A percentile compares a stretch with the other conserved stretches of the same genome.
These are phyloP conservation scores for Melanotaenia duboulayi DNA, from an alignment of 2,113 vertebrate genomes.

Conservation along the genomic window DNA sequence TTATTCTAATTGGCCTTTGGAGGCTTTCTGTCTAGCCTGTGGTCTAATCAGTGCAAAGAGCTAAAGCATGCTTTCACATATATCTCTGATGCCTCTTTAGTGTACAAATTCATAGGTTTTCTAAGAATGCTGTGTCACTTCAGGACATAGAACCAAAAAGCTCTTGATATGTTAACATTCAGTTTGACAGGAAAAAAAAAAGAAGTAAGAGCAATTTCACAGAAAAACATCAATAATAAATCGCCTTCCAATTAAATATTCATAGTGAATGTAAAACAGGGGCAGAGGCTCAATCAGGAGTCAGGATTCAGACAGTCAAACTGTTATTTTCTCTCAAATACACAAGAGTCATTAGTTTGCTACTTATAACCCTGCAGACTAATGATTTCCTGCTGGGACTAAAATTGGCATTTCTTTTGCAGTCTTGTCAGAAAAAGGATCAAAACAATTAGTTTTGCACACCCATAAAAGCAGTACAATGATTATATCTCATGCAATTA, in stretches of 20 bases:
- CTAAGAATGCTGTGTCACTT: slow-evolving; percentile 18
- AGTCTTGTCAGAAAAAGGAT: not conserved
- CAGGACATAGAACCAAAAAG: slow-evolving; percentile 10
- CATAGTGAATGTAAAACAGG: slow-evolving; percentile 39
- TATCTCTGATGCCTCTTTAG: slow-evolving; percentile 9
- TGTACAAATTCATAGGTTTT: slow-evolving; percentile 34
- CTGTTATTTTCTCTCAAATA: slow-evolving; percentile 13
- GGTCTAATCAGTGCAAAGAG: slow-evolving; percentile 51
- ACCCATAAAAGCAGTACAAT: not conserved
- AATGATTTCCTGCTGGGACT: not conserved
- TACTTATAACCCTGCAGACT: not conserved
- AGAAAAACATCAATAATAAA: slow-evolving; percentile 60
- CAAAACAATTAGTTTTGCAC: not conserved
- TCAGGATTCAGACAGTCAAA: slow-evolving; percentile 6
- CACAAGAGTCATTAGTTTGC: slow-evolving; percentile 21
- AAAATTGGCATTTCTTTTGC: not conserved
- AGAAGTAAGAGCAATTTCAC: slow-evolving; percentile 44
- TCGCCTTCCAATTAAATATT: slow-evolving; percentile 52
- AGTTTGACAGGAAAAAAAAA: slow-evolving; percentile 47
- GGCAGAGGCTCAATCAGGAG: slow-evolving; percentile 16
- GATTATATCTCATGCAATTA: not conserved
- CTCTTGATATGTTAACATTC: slow-evolving; percentile 42
- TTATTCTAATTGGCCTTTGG: slow-evolving; percentile 62
- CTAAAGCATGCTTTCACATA: slow-evolving; percentile 33
- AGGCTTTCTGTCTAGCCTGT: slow-evolving; percentile 38